phyloP scores from a whole-genome alignment of 1,140 invertebrate genomes.

The Ooceraea biroi region DNA sequence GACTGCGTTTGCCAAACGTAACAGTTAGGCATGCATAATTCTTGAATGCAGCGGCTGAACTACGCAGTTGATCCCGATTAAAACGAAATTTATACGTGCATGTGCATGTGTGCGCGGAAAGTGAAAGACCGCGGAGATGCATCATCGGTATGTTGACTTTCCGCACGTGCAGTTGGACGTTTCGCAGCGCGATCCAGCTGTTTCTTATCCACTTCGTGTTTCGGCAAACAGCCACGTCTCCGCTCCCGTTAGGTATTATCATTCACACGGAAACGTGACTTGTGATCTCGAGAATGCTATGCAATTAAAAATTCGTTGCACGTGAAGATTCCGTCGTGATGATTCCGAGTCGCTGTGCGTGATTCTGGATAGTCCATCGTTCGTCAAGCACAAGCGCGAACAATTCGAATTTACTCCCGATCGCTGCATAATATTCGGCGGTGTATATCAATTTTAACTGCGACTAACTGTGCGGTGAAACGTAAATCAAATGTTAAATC shows the following conservation, averaged over 20 bases:
- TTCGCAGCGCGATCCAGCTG: not conserved
- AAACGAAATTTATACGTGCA: conserved; percentile 30
- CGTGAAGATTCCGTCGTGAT: not conserved
- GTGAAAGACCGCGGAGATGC: conserved; percentile 14
- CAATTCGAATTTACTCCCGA: not conserved
- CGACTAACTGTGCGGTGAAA: not conserved
- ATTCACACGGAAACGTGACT: conserved; percentile 53
- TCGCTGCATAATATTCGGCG: not conserved
- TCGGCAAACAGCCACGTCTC: conserved; percentile 27
- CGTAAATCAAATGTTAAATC: not conserved
- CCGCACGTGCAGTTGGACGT: conserved; percentile 37
- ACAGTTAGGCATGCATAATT: not conserved
- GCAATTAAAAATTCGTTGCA: not conserved
- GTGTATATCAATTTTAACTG: conserved; percentile 2
- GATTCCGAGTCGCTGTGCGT: not conserved
- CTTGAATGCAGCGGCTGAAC: not conserved
- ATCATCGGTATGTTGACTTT: conserved; percentile 36
- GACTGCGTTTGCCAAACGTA: not conserved
- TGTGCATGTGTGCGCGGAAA: not conserved
- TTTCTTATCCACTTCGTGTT: conserved; percentile 28
- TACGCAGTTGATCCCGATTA: not conserved
- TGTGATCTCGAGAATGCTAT: not conserved
- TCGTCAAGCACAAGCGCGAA: not conserved
- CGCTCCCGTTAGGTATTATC: conserved; percentile 47
- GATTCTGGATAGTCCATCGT: not conserved